Conservation (phyloP, 1,140 invertebrate species). For the Leguminivora glycinivorella region DNA sequence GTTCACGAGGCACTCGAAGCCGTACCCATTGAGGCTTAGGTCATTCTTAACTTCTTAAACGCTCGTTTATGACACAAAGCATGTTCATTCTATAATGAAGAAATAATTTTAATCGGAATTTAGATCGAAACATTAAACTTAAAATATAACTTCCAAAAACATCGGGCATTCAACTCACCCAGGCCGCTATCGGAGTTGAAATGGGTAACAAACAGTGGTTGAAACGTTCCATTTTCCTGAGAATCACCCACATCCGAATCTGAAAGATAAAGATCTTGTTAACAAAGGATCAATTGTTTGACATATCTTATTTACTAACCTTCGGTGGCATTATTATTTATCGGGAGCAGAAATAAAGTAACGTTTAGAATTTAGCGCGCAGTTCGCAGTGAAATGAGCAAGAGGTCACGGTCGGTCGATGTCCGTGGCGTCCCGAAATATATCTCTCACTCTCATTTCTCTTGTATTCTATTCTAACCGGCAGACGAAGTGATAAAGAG, state of each 20-base stretch:
- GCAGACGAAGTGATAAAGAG: constrained; percentile 16
- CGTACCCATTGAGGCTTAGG: background rate
- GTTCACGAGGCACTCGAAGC: background rate
- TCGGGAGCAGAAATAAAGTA: background rate
- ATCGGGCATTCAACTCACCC: no score
- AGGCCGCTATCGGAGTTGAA: background rate
- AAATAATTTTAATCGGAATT: no score
- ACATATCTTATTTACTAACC: background rate
- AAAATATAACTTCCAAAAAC: no score
- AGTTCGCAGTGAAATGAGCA: constrained; percentile 16
- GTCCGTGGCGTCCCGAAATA: constrained; percentile 49
- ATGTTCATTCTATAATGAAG: background rate
- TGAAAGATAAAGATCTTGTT: background rate
- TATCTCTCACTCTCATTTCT: constrained; percentile 45
- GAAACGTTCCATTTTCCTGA: background rate
- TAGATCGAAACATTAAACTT: no score
- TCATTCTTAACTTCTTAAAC: background rate
- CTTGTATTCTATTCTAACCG: constrained; percentile 20
- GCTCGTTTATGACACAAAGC: background rate
- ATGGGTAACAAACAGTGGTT: background rate
- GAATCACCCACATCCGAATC: background rate
- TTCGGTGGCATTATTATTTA: background rate
- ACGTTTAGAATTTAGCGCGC: constrained; percentile 9
- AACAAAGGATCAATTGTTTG: constrained; percentile 3
- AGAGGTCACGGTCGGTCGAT: constrained; percentile 55